Conservation (phyloP, 2,797 vertebrate genomes). For the Triplophysa bombifrons region DNA sequence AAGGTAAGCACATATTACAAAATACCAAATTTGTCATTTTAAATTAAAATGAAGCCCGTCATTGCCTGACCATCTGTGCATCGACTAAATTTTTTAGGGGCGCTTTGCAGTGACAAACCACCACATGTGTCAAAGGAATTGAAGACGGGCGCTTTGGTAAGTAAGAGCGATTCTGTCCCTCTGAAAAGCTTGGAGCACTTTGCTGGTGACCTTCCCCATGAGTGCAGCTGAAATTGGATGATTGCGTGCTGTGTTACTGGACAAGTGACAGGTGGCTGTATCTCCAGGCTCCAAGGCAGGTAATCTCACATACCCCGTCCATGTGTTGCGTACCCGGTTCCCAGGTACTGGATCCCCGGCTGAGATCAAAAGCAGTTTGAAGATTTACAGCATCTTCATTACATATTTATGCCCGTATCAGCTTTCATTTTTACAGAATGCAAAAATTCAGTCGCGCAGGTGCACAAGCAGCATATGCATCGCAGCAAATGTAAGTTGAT, state of each 20-base stretch:
- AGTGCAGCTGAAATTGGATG: constrained; percentile 74
- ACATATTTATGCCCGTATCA: constrained; percentile 58
- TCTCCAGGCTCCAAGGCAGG: constrained; percentile 73
- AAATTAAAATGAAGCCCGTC: constrained; percentile 55
- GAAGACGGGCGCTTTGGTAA: constrained; percentile 30
- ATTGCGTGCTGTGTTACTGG: constrained; percentile 73
- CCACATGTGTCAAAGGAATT: constrained; percentile 29
- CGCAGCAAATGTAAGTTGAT: constrained; percentile 13
- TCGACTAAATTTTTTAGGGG: constrained; percentile 24
- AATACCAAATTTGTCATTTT: constrained; percentile 50
- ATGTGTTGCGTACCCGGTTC: constrained; percentile 54
- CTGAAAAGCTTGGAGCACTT: constrained; percentile 67
- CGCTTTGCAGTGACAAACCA: constrained; percentile 16
- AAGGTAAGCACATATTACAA: constrained; percentile 27
- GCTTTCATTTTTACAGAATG: constrained; percentile 19
- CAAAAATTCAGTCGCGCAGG: constrained; percentile 28
- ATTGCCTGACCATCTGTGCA: constrained; percentile 51
- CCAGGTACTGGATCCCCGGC: constrained; percentile 55
- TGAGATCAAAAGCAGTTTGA: constrained; percentile 67
- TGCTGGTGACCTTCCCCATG: constrained; percentile 70
- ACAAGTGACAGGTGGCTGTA: constrained; percentile 80
- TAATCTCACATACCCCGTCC: constrained; percentile 65
- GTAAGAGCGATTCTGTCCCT: constrained; percentile 38
- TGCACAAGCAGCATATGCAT: constrained; percentile 7
- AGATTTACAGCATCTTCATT: constrained; percentile 52